A percentile compares a stretch with the other conserved stretches of the same genome.
phyloP scores from a whole-genome alignment of 2,888 invertebrate genomes.

The Bedellia somnulentella region DNA sequence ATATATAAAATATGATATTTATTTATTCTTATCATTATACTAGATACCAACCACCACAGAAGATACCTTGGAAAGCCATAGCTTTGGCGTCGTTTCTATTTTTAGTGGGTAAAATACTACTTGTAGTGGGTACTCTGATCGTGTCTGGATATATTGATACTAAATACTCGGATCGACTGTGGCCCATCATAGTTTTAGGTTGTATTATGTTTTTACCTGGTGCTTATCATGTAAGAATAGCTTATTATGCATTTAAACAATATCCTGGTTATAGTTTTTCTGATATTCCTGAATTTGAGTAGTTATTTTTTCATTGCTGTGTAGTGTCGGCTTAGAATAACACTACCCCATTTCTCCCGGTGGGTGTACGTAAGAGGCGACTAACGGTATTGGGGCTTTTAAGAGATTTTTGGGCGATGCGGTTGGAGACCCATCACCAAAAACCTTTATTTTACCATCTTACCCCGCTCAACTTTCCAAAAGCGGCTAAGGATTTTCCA shows the following conservation, averaged over 20 bases:
- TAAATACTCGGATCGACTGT: slow-evolving; percentile 84
- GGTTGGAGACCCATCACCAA: too few relatives aligned
- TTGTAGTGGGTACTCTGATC: slow-evolving; percentile 77
- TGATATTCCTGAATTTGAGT: slow-evolving; percentile 87
- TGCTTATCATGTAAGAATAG: slow-evolving; percentile 86
- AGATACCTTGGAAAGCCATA: slow-evolving; percentile 86
- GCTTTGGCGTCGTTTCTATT: slow-evolving; percentile 74
- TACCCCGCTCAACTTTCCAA: too few relatives aligned
- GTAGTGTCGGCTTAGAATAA: too few relatives aligned
- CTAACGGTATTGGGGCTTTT: too few relatives aligned
- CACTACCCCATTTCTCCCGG: too few relatives aligned
- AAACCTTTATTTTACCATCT: too few relatives aligned
- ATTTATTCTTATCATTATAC: too few relatives aligned
- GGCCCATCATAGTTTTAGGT: slow-evolving; percentile 88
- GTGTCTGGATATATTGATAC: slow-evolving; percentile 80
- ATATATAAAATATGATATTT: too few relatives aligned
- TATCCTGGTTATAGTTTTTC: slow-evolving; percentile 84
- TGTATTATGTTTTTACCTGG: slow-evolving; percentile 90
- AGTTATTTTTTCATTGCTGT: slow-evolving; percentile 8
- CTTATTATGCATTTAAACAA: slow-evolving; percentile 81
- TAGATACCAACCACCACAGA: slow-evolving; percentile 66
- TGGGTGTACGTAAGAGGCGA: too few relatives aligned
- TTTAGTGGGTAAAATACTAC: slow-evolving; percentile 72
- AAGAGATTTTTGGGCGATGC: too few relatives aligned
- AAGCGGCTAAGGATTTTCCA: too few relatives aligned